Base-by-base conservation (phyloP, 2,113 vertebrate genomes). In the Pithys albifrons region DNA sequence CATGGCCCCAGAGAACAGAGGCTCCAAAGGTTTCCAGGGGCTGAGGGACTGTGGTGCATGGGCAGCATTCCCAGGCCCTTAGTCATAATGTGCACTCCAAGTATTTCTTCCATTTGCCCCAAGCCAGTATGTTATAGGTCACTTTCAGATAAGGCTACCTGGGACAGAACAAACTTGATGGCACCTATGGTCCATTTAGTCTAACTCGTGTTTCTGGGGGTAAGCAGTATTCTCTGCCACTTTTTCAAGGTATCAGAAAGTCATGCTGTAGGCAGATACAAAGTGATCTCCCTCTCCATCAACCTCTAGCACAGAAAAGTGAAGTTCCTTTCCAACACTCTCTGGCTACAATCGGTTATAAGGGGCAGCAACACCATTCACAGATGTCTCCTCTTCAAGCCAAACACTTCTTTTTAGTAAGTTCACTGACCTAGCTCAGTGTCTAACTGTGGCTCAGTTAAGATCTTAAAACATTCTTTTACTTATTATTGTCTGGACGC, bases 61-160 rank as follows among this genome's bases (percentile, higher is more conserved):
- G 88, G 76, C 66, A 73, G 67, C 94, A 95, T 95, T 96, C 91
- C 81, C 78, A 79, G 51, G 85, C 62, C 62, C 65, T 95, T 89
- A 95, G 87, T 95, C 93, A 95, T 62, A 57, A 69, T 41, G 70
- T 52, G 35, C 74, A 65, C 79, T 92, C 49, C 73, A 86, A 84
- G 37, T 49, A 89, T 27, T 84, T 71, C 54, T 85, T 81, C 91
- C 85, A 45, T 35, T 77, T 84, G 70, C 70, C 54, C 45, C 57
- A 62, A 92, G 93, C 91, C 41, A 92, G 62, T 29, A 72, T 3
- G 9, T 70, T 74, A 92, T 55, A 93, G 83, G 77, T 73, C 76
- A 71, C 77, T 66, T 88, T 80, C 52, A 59, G 75, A 88, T 62
- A 91, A 83, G 20, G 77, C 66, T 81, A 22, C 45, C 64, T 49